These are phyloP conservation scores for Drosophila albomicans DNA, from an alignment of 1,140 invertebrate genomes.

Conservation along the genomic window DNA sequence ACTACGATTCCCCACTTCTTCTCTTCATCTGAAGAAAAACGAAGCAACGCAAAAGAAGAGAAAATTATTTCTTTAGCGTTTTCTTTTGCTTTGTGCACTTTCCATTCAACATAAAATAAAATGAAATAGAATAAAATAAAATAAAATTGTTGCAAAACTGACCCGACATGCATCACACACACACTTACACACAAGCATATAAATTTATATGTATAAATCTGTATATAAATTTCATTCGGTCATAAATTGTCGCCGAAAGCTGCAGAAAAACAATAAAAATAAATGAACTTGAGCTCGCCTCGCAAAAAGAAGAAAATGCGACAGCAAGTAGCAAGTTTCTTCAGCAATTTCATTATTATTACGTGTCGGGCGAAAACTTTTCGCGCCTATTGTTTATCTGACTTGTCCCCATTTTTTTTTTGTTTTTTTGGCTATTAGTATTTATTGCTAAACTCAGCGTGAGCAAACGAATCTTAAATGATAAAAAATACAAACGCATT, in stretches of 20 bases:
- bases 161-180: slow-evolving; percentile 16
- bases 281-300: slow-evolving; percentile 73
- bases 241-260: slow-evolving; percentile 78
- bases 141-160: slow-evolving; percentile 55
- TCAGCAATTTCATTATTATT: slow-evolving; percentile 78
- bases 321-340: slow-evolving; percentile 24
- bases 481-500: slow-evolving; percentile 48
- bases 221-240: slow-evolving; percentile 57
- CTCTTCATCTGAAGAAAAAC: slow-evolving; percentile 5
- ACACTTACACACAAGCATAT: slow-evolving; percentile 46
- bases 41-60: slow-evolving; percentile 53
- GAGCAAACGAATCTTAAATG: slow-evolving; percentile 51
- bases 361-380: slow-evolving; percentile 62
- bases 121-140: slow-evolving; percentile 54
- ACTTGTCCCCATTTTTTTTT: slow-evolving; percentile 17
- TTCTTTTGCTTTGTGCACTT: slow-evolving; percentile 47
- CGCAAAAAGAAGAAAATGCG: not conserved
- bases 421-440: slow-evolving; percentile 65
- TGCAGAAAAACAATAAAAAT: slow-evolving; percentile 77
- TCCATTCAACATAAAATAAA: slow-evolving; percentile 64
- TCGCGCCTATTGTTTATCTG: slow-evolving; percentile 67
- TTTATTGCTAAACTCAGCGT: slow-evolving; percentile 50
- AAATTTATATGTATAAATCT: slow-evolving; percentile 36
- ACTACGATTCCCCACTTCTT: not conserved
- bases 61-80: slow-evolving; percentile 70